phyloP scores from a whole-genome alignment of 2,113 vertebrate species.

The Chloropsis cyanopogon region DNA sequence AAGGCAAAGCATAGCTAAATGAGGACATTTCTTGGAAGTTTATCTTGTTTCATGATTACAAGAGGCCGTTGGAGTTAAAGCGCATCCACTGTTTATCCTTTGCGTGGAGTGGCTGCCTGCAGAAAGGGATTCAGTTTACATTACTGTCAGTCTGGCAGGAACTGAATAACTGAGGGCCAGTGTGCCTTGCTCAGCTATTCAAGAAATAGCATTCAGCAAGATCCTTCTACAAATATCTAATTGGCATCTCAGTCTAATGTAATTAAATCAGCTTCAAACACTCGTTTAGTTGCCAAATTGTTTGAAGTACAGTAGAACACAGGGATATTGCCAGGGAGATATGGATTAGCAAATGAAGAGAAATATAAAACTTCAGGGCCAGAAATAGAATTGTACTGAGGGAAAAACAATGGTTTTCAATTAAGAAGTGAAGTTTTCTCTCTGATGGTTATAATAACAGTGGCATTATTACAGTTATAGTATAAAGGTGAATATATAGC shows the following conservation, averaged over 20 bases:
- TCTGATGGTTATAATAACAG: not conserved
- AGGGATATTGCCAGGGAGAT: not conserved
- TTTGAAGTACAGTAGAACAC: not conserved
- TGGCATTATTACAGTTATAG: not conserved
- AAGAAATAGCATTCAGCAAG: conserved; percentile 3
- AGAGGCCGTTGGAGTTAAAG: not conserved
- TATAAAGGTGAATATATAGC: not conserved
- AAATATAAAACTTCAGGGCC: not conserved
- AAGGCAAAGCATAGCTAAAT: not conserved
- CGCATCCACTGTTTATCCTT: conserved; percentile 4
- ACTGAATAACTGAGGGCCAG: not conserved
- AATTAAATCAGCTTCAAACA: conserved; percentile 4
- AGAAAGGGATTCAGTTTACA: not conserved
- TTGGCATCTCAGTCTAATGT: not conserved
- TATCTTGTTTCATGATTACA: not conserved
- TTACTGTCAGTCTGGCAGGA: not conserved
- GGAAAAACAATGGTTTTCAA: not conserved
- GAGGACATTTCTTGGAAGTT: not conserved
- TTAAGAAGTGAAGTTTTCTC: not conserved
- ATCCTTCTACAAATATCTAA: not conserved
- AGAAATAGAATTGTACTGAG: not conserved
- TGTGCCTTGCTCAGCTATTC: not conserved
- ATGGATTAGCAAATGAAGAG: not conserved
- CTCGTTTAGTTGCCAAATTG: not conserved
- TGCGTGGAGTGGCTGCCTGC: not conserved